Evolutionary conservation across 1,140 invertebrate genomes (phyloP).

Genomic region (Pinna nobilis): DNA sequence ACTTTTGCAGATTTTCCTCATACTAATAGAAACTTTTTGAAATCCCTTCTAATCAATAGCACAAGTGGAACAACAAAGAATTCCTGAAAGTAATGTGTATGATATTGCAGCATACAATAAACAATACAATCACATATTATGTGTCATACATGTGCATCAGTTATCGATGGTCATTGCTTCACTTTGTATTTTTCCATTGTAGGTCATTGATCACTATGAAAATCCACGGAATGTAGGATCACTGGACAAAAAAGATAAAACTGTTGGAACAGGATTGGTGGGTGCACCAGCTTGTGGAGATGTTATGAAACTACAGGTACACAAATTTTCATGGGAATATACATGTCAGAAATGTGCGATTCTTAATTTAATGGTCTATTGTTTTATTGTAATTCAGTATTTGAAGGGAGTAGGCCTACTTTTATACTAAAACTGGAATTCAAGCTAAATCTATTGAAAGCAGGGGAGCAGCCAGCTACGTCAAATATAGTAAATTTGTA

Average conservation of each 20-base stretch:
- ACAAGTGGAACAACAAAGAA: too few species aligned
- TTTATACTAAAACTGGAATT: too few species aligned
- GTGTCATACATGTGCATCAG: background rate
- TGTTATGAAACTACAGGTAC: constrained; percentile 99
- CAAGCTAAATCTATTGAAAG: too few species aligned
- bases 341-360: background rate
- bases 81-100: too few species aligned
- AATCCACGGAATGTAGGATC: constrained; percentile 99
- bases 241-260: constrained; percentile 94
- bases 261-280: constrained; percentile 97
- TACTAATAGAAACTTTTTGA: too few species aligned
- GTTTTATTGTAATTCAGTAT: too few species aligned
- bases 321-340: constrained; percentile 11
- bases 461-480: too few species aligned
- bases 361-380: background rate
- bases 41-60: too few species aligned
- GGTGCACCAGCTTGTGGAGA: constrained; percentile 99
- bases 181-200: constrained; percentile 16
- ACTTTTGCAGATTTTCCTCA: too few species aligned
- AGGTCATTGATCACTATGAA: constrained; percentile 99
- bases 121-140: background rate
- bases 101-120: background rate
- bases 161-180: background rate
- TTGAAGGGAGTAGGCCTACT: too few species aligned
- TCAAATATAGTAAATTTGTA: too few species aligned